These are phyloP conservation scores for Rutilus rutilus DNA, from an alignment of 2,113 vertebrate species.

Conservation along the genomic window DNA sequence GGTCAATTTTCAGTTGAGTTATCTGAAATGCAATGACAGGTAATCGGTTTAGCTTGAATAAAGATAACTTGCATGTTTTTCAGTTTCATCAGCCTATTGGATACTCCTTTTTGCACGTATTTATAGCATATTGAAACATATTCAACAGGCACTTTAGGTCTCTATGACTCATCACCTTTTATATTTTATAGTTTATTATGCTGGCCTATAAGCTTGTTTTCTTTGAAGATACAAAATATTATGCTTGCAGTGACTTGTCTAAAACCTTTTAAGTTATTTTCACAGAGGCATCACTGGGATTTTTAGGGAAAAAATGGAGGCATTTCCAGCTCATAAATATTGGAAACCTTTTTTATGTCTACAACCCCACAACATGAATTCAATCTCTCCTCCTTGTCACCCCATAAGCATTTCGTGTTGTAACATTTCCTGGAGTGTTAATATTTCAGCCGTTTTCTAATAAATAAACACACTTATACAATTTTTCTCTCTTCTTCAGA, in stretches of 20 bases:
- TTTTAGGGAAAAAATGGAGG: slow-evolving; percentile 10
- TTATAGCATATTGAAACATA: background rate
- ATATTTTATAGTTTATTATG: background rate
- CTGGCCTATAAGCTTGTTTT: background rate
- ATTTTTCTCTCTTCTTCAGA: background rate
- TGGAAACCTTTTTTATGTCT: slow-evolving; percentile 41
- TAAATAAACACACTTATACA: background rate
- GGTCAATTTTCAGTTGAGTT: slow-evolving; percentile 98
- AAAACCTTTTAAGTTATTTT: background rate
- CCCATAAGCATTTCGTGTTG: background rate
- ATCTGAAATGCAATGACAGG: slow-evolving; percentile 78
- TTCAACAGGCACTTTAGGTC: background rate
- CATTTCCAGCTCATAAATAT: slow-evolving; percentile 48
- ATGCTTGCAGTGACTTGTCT: slow-evolving; percentile 24
- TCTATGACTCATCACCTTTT: background rate
- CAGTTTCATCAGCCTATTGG: background rate
- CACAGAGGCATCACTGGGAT: background rate
- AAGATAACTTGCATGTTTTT: background rate
- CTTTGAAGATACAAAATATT: background rate
- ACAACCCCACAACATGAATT: slow-evolving; percentile 51
- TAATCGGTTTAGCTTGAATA: background rate
- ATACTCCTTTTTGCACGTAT: background rate
- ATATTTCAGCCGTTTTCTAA: background rate
- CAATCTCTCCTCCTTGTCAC: slow-evolving; percentile 22
- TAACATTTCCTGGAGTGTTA: background rate